Evolutionary conservation across 2,113 vertebrate species (phyloP).

Genomic region (Polypterus bichir): DNA sequence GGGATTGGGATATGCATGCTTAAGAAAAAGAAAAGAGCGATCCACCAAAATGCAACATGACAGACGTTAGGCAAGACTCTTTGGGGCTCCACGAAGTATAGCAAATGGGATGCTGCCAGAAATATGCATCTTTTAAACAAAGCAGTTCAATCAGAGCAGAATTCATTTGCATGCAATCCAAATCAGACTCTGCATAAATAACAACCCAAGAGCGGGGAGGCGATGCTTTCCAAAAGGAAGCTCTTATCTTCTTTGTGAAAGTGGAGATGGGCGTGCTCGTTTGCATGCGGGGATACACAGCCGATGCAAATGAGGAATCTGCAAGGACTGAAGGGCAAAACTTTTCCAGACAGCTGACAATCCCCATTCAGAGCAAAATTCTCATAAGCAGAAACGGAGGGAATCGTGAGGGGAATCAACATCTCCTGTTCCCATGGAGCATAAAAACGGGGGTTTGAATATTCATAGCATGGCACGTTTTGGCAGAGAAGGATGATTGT

Average conservation of each 20-base stretch:
- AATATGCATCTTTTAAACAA: conserved; percentile 27
- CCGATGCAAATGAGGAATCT: conserved; percentile 59
- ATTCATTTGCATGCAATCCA: conserved; percentile 52
- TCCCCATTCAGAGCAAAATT: conserved; percentile 40
- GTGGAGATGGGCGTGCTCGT: conserved; percentile 51
- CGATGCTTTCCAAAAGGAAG: conserved; percentile 43
- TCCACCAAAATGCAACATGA: not conserved
- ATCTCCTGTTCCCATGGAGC: conserved; percentile 49
- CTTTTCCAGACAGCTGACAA: conserved; percentile 48
- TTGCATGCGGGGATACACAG: conserved; percentile 53
- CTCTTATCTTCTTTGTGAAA: conserved; percentile 46
- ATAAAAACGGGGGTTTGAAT: conserved; percentile 44
- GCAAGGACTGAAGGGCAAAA: conserved; percentile 43
- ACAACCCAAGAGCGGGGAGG: conserved; percentile 31
- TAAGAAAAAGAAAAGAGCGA: too few species aligned
- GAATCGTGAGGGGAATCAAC: conserved; percentile 36
- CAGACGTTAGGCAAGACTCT: conserved; percentile 6
- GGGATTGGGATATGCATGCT: too few species aligned
- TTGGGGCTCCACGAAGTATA: not conserved
- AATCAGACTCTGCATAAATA: conserved; percentile 46
- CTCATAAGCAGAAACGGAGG: conserved; percentile 30
- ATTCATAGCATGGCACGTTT: conserved; percentile 56
- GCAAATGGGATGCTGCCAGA: conserved; percentile 3
- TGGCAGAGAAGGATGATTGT: conserved; percentile 54
- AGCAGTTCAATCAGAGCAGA: conserved; percentile 33